phyloP scores from a whole-genome alignment of 2,113 vertebrate species.

The Aldabrachelys gigantea region DNA sequence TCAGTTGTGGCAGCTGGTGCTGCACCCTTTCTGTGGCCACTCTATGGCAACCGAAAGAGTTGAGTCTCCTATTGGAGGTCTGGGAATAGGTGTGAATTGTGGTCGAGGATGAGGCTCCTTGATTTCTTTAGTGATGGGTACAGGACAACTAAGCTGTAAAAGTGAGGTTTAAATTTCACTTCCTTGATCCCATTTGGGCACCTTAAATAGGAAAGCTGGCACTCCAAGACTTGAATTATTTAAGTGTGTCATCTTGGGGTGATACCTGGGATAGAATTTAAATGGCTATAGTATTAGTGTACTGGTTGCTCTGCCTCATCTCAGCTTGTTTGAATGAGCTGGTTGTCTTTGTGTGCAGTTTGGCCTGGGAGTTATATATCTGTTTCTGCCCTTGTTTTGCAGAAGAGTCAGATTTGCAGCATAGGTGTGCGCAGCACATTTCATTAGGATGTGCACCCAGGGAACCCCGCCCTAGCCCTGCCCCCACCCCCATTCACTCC shows the following conservation, averaged over 20 bases:
- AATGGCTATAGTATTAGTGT: neutral
- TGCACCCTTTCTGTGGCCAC: neutral
- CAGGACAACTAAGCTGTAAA: neutral
- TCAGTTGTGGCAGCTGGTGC: neutral
- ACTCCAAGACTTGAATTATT: no score
- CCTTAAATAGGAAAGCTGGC: no score
- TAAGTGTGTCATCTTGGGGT: neutral
- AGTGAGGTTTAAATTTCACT: neutral
- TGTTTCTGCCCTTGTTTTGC: neutral
- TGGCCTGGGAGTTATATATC: no score
- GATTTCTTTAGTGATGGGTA: neutral
- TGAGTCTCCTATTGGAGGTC: neutral
- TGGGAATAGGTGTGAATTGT: neutral
- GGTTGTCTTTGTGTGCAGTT: neutral
- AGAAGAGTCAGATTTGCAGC: neutral
- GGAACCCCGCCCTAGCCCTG: no score
- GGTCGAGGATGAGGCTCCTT: neutral
- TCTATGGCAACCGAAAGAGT: neutral
- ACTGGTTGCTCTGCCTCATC: neutral
- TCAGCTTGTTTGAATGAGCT: neutral
- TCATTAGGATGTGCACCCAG: no score
- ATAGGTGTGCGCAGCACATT: no score
- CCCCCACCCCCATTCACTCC: no score
- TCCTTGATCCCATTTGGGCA: neutral
- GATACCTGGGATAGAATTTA: neutral